Evolutionary conservation across 2,888 invertebrate species (phyloP), one percentile per base, ranked within the genome.

Genomic region (Chrysodeixis includens): DNA sequence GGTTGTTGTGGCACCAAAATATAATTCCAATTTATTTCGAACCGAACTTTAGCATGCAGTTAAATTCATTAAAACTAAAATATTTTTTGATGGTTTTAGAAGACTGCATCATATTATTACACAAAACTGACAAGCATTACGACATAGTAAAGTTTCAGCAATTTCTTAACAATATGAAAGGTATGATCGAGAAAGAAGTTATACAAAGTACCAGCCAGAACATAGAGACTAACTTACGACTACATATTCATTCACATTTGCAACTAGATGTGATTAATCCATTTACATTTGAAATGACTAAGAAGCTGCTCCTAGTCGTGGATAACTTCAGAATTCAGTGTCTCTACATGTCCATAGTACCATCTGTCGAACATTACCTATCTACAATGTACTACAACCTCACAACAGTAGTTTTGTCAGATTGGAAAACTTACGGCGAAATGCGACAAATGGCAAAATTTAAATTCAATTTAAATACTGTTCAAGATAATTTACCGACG

Each of bases 361-460:
- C 97, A 93, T 91, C 87, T 59, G 97, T 99, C 9, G 99, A 99
- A 89, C 97, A 98, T 86, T 99, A 99, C 92, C 96, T 99, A 76
- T 98, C 99, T 83, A 97, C 97, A 76, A 99, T 98, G 88, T 99
- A 99, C 93, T 99, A 99, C 92, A 99, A 99, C 94, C 95, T 99
- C 82, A 99, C 99, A 0, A 99, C 99, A 1, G 99, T 99, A 32
- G 99, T 99, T 8, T 94, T 99, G 54, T 99, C 99, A 80, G 99
- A 99, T 91, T 99, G 99, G 99, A 98, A 97, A 90, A 99, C 99
- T 0, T 99, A 99, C 88, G 97, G 98, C 18, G 98, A 99, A 93
- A 99, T 99, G 99, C 96, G 99, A 69, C 97, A 98, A 87, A 96
- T 99, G 90, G 99, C 99, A 0, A 96, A 96, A 84, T 96, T 98